These are phyloP conservation scores for Meloidogyne hapla DNA, from an alignment of 1,140 invertebrate genomes.

Conservation along the genomic window DNA sequence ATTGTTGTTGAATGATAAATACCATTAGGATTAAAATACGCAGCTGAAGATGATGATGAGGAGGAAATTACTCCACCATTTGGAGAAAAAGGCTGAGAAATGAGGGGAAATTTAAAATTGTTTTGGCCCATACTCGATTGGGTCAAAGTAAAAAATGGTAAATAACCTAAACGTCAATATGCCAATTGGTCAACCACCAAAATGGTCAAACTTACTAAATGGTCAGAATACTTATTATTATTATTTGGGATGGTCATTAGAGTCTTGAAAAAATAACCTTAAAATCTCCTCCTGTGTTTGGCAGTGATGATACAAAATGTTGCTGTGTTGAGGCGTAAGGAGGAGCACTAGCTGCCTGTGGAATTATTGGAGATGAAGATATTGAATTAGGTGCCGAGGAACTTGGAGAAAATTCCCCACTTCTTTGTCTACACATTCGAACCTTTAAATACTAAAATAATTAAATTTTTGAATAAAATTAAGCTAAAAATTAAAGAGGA, in stretches of 20 bases:
- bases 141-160: neutral
- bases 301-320: conserved; percentile 18
- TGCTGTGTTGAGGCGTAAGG: conserved; percentile 13
- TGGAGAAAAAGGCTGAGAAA: neutral
- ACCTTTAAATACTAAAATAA: conserved; percentile 27
- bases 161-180: no score
- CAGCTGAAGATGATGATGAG: neutral
- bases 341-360: neutral
- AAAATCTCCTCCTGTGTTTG: neutral
- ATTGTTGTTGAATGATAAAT: neutral
- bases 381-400: neutral
- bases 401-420: conserved; percentile 18
- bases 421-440: conserved; percentile 40
- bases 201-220: neutral
- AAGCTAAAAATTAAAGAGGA: neutral
- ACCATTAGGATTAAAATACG: neutral
- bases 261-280: neutral
- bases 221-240: no score
- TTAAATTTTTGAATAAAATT: neutral
- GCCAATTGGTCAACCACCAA: neutral
- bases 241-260: neutral
- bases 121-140: neutral
- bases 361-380: neutral
- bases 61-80: neutral
- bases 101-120: neutral